Evolutionary conservation across 2,113 vertebrate species (phyloP), one percentile per base, ranked within the genome.

Genomic region (Lepidothrix coronata): DNA sequence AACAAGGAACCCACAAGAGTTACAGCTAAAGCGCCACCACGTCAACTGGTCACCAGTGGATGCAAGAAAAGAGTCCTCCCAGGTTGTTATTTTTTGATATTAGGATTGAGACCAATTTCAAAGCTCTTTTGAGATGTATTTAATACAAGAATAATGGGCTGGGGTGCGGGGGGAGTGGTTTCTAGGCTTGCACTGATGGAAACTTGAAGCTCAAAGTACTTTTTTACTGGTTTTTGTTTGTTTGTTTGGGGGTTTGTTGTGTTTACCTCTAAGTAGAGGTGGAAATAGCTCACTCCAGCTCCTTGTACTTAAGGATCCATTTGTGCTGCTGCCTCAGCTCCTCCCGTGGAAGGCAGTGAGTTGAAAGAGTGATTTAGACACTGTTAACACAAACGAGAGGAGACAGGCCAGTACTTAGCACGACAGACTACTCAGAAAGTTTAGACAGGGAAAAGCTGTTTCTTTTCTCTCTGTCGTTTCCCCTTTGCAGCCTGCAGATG

Each of bases 371-470:
- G 95, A 95, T 86, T 97, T 95, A 89, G 90, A 80, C 44, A 24
- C 92, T 73, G 85, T 88, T 97, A 96, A 97, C 30, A 30, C 77
- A 97, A 97, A 97, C 33, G 41, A 97, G 95, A 97, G 85, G 72
- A 97, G 95, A 97, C 97, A 97, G 95, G 91, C 57, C 81, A 30
- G 58, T 76, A 88, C 68, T 88, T 78, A 86, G 80, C 87, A 59
- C 19, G 39, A 82, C 96, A 97, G 78, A 80, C 72, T 96, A 82
- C 93, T 94, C 87, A 73, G 84, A 84, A 97, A 97, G 83, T 96
- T 97, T 94, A 97, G 96, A 94, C 95, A 95, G 92, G 74, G 62
- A 89, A 95, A 97, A 97, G 91, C 96, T 97, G 95, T 91, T 97
- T 91, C 91, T 92, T 91, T 94, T 96, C 93, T 94, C 79, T 87